phyloP scores from a whole-genome alignment of 2,797 vertebrate genomes.

The Malacoctenus gilli region DNA sequence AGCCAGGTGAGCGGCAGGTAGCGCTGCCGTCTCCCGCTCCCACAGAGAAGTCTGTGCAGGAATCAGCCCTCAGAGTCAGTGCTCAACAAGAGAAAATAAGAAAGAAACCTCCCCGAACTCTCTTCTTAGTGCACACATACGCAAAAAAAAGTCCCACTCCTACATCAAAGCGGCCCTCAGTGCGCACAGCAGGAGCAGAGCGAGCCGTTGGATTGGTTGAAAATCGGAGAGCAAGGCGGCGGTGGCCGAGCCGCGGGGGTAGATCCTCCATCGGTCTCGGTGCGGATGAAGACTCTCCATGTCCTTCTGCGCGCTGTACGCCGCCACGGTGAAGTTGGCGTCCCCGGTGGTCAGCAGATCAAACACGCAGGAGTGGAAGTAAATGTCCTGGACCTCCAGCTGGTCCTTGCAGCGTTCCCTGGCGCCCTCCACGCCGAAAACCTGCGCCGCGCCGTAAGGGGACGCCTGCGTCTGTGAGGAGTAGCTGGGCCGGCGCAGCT shows the following conservation, averaged over 20 bases:
- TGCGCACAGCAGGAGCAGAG: slow-evolving; percentile 77
- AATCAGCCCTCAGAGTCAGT: slow-evolving; percentile 35
- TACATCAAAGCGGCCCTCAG: slow-evolving; percentile 54
- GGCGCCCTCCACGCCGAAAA: slow-evolving; percentile 87
- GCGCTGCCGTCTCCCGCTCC: slow-evolving; percentile 26
- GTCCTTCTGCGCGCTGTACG: slow-evolving; percentile 91
- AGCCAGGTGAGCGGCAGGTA: slow-evolving; percentile 28
- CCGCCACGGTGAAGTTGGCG: slow-evolving; percentile 92
- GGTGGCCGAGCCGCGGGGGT: slow-evolving; percentile 76
- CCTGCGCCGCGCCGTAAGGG: slow-evolving; percentile 49
- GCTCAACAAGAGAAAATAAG: slow-evolving; percentile 60
- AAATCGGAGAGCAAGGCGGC: slow-evolving; percentile 32
- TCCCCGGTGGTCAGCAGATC: slow-evolving; percentile 97
- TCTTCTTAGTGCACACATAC: slow-evolving; percentile 59
- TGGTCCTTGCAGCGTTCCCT: slow-evolving; percentile 88
- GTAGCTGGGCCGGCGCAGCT: slow-evolving; percentile 59
- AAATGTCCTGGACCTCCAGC: slow-evolving; percentile 92
- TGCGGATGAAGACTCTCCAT: slow-evolving; percentile 92
- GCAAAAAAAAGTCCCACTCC: slow-evolving; percentile 23
- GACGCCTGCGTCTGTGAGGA: slow-evolving; percentile 64
- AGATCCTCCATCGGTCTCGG: slow-evolving; percentile 91
- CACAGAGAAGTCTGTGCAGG: too few relatives aligned
- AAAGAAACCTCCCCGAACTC: slow-evolving; percentile 42
- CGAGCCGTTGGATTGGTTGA: slow-evolving; percentile 41
- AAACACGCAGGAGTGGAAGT: slow-evolving; percentile 95